These are phyloP conservation scores for Epinotia nisella DNA, from an alignment of 2,888 invertebrate genomes.

Conservation along the genomic window DNA sequence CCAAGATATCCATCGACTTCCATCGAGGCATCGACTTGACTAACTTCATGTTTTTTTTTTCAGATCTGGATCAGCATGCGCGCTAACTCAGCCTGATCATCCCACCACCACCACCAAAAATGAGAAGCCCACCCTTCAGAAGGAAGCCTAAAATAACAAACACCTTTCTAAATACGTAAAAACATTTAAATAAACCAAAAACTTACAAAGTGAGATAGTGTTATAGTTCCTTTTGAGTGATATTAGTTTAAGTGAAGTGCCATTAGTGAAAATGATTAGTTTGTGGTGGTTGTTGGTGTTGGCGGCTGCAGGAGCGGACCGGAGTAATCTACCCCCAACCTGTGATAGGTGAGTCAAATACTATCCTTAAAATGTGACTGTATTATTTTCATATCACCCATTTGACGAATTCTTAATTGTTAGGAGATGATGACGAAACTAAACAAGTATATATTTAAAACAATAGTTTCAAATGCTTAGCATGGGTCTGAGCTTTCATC, in stretches of 20 bases:
- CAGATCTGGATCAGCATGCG: slow-evolving; percentile 62
- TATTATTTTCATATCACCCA: no score
- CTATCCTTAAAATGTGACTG: no score
- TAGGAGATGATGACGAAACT: no score
- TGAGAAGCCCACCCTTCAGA: slow-evolving; percentile 69
- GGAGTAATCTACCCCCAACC: slow-evolving; percentile 78
- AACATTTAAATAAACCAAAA: slow-evolving; percentile 52
- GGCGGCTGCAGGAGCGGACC: slow-evolving; percentile 67
- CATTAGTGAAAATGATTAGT: slow-evolving; percentile 60
- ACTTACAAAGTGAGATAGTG: slow-evolving; percentile 60
- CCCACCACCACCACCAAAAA: slow-evolving; percentile 59
- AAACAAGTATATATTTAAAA: no score
- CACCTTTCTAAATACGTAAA: slow-evolving; percentile 77
- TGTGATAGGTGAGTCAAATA: slow-evolving; percentile 80
- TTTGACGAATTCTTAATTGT: no score
- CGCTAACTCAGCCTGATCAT: slow-evolving; percentile 53
- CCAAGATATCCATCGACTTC: no score
- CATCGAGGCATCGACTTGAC: not conserved
- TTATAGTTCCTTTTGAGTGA: slow-evolving; percentile 66
- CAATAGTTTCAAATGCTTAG: no score
- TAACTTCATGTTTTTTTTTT: slow-evolving; percentile 57
- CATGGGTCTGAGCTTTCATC: no score
- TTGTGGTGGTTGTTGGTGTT: slow-evolving; percentile 64
- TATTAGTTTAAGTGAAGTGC: slow-evolving; percentile 64
- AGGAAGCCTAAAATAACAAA: slow-evolving; percentile 71